Evolutionary conservation across 2,113 vertebrate genomes (phyloP).

Genomic region (Caretta caretta): DNA sequence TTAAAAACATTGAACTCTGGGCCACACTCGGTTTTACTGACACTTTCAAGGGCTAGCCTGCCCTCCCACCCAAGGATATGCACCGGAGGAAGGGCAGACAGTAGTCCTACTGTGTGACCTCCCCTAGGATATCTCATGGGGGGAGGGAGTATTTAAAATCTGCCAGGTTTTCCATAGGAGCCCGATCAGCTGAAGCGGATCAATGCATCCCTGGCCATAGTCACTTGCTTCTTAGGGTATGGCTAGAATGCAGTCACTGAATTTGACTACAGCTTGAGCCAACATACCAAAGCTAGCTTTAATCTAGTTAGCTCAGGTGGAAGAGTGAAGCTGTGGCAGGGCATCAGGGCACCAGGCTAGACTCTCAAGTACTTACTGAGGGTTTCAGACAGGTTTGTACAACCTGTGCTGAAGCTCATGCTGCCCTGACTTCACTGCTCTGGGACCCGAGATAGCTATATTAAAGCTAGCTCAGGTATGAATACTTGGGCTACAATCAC

Average conservation of each 20-base stretch:
- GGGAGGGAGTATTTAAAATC: neutral
- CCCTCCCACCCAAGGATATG: neutral
- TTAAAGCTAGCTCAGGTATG: neutral
- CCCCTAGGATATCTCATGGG: neutral
- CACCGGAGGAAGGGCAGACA: neutral
- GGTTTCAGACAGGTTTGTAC: neutral
- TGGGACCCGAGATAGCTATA: neutral
- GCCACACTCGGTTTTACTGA: neutral
- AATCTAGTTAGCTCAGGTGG: neutral
- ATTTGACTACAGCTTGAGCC: neutral
- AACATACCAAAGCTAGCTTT: neutral
- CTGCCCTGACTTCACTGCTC: neutral
- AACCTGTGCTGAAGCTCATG: neutral
- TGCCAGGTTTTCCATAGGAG: neutral
- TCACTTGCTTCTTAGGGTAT: neutral
- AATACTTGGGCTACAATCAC: too few species aligned
- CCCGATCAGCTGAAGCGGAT: neutral
- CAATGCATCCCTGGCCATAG: neutral
- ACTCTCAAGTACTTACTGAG: neutral
- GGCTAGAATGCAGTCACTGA: neutral
- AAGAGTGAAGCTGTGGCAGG: neutral
- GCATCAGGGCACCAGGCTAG: neutral
- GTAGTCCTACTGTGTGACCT: neutral
- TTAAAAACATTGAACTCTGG: neutral
- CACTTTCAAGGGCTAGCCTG: neutral